A percentile compares a stretch with the other conserved stretches of the same genome.
Evolutionary conservation across 2,888 invertebrate species (phyloP).

Genomic region (Rugalucina vietnamica): DNA sequence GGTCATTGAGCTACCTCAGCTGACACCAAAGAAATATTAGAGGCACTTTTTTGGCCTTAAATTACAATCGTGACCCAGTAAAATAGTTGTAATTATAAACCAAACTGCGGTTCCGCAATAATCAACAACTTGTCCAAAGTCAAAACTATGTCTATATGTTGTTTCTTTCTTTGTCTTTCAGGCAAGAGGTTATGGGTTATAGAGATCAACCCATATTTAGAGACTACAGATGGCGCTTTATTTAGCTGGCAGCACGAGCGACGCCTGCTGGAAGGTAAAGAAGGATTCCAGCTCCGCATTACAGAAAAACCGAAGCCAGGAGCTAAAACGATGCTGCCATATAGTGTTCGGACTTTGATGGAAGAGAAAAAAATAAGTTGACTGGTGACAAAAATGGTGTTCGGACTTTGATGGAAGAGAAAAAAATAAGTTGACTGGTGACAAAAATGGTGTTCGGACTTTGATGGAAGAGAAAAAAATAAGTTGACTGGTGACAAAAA

Average conservation of each 20-base stretch:
- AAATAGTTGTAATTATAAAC: too few species aligned
- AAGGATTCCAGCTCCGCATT: constrained; percentile 72
- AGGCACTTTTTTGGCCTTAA: too few species aligned
- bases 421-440: neutral
- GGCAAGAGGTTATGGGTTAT: constrained; percentile 75
- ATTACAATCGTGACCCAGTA: too few species aligned
- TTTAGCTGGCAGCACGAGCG: constrained; percentile 78
- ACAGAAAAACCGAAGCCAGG: constrained; percentile 72
- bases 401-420: neutral
- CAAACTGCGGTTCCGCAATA: too few species aligned
- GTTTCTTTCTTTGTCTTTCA: too few species aligned
- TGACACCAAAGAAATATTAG: too few species aligned
- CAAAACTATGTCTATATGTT: too few species aligned
- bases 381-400: neutral
- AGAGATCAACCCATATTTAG: constrained; percentile 76
- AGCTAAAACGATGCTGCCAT: constrained; percentile 73
- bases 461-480: neutral
- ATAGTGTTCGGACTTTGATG: constrained; percentile 65
- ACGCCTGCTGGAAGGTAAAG: constrained; percentile 67
- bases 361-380: constrained; percentile 16
- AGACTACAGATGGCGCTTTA: constrained; percentile 77
- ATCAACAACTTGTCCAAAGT: too few species aligned
- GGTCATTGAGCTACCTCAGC: too few species aligned
- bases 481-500: neutral
- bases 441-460: neutral